These are phyloP conservation scores for Cantharis flavilabris DNA, from an alignment of 2,888 invertebrate genomes.

Conservation along the genomic window DNA sequence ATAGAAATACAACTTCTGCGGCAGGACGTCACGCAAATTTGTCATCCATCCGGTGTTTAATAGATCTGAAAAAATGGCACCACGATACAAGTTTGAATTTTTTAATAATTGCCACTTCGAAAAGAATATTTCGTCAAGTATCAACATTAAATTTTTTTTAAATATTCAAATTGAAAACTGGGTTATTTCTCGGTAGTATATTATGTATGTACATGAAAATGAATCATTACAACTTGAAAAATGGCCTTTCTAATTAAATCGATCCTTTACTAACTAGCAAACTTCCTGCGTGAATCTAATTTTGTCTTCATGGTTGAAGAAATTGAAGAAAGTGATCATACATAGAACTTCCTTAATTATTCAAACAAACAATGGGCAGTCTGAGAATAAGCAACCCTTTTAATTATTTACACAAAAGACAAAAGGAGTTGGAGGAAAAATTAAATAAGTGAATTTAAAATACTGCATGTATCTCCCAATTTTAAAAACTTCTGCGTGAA, in stretches of 20 bases:
- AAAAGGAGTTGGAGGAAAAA: neutral
- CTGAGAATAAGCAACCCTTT: neutral
- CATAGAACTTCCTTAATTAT: neutral
- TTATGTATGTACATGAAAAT: neutral
- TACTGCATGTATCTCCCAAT: neutral
- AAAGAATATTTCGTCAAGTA: neutral
- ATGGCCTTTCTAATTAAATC: neutral
- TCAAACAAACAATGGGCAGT: neutral
- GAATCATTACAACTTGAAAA: neutral
- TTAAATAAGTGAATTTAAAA: neutral
- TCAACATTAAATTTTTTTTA: no score
- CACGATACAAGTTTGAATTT: neutral
- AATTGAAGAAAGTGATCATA: constrained; percentile 1
- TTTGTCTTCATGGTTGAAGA: neutral
- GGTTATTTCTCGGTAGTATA: neutral
- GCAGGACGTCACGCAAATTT: constrained; percentile 13
- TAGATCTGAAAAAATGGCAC: neutral
- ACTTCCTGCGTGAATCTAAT: neutral
- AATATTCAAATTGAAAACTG: neutral
- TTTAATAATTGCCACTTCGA: neutral
- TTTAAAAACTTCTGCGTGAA: neutral
- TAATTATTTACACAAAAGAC: neutral
- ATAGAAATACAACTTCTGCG: constrained; percentile 5
- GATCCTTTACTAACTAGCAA: neutral
- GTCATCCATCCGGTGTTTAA: constrained; percentile 11